Base-by-base conservation (phyloP, 2,113 vertebrate species). In the Perca flavescens region DNA sequence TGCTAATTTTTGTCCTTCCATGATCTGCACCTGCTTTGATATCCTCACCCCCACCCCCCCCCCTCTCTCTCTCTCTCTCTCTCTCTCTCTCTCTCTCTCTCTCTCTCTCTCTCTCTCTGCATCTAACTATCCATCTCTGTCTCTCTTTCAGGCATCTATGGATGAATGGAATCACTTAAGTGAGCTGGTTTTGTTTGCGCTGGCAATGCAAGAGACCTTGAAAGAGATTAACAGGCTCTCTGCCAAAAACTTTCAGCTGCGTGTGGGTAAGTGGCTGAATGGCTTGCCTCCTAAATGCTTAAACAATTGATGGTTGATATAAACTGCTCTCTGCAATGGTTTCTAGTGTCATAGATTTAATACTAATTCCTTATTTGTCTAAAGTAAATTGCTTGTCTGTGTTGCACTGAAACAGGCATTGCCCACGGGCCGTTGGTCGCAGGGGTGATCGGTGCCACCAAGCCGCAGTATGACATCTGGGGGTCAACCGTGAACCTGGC, bases 381-480 rank as follows among this genome's bases (percentile, higher is more conserved):
- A 1, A 77, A 57, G n/a, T n/a, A 16, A 63, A 11, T 22, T 2
- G 2, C 6, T 34, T 21, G 15, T 67, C 8, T 80, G 52, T 25
- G 17, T 60, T 46, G 58, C 13, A 46, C 46, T 46, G 25, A 14
- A 53, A 19, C 77, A 99, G 98, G 97, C 57, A 98, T 99, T 83
- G 97, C 98, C 79, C 97, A 99, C 1, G 97, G 97, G 11, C 97
- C 97, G 0, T 96, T 97, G 50, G 96, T 99, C 10, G 97, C 97
- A 3, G 97, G 97, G 0, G 97, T 98, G 79, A 99, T 98, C 1
- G 96, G 97, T 28, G 96, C 97, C 21, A 96, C 96, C 80, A 98
- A 98, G 81, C 97, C 97, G 0, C 97, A 97, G 81, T 97, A 98
- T 0, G 97, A 98, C 92, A 99, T 98, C 89, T 99, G 97, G 97